A percentile compares a stretch with the other conserved stretches of the same genome.
Evolutionary conservation across 2,113 vertebrate genomes (phyloP).

Genomic region (Emydocephalus ijimae): DNA sequence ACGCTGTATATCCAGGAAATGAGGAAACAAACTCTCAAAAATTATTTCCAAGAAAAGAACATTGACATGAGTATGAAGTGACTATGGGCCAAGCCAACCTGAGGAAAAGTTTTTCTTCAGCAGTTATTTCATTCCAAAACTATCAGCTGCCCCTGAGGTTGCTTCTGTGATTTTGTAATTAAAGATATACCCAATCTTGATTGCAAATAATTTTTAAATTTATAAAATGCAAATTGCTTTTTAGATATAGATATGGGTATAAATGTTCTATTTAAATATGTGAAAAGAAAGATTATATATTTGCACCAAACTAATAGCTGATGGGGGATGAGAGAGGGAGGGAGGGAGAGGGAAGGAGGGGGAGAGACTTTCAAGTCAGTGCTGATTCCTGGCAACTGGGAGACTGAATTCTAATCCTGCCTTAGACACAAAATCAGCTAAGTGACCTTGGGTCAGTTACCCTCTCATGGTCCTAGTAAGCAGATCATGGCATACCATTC

Average conservation of each 20-base stretch:
- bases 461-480: no score
- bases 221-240: background rate
- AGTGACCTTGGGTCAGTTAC: no score
- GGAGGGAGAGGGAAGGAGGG: no score
- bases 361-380: background rate
- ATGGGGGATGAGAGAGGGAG: no score
- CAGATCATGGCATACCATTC: no score
- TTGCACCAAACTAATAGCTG: background rate
- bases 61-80: background rate
- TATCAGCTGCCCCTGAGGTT: background rate
- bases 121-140: background rate
- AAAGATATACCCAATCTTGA: background rate
- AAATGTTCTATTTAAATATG: background rate
- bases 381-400: background rate
- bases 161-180: background rate
- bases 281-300: background rate
- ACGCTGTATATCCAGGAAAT: background rate
- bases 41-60: background rate
- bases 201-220: background rate
- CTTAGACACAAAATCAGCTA: no score
- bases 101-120: background rate
- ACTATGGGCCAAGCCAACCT: background rate
- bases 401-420: no score
- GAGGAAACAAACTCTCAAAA: background rate
- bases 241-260: background rate